A percentile compares a stretch with the other conserved stretches of the same genome.
Conservation (phyloP, 2,113 vertebrate genomes). For the Myotis brandtii region DNA sequence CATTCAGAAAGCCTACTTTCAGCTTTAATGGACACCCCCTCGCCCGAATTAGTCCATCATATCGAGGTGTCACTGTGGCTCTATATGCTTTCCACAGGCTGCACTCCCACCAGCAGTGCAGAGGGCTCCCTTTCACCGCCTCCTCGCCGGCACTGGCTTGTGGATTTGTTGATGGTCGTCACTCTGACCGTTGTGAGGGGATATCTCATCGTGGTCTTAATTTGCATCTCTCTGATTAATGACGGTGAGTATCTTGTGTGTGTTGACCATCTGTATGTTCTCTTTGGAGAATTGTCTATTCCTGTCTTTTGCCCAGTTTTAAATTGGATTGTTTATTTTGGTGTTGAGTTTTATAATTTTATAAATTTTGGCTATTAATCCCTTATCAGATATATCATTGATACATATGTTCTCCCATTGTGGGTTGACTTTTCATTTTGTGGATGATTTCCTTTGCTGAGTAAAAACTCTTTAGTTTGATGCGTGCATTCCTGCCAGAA, state of each 20-base stretch:
- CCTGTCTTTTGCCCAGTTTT: background rate
- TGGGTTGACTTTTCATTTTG: too few relatives aligned
- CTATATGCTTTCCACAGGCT: background rate
- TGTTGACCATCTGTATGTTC: background rate
- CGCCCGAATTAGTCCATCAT: background rate
- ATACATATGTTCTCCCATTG: background rate
- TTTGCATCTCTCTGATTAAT: background rate
- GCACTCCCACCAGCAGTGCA: too few relatives aligned
- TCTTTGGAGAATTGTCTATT: background rate
- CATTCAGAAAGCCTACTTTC: background rate
- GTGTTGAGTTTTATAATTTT: background rate
- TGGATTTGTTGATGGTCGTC: background rate
- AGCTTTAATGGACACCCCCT: background rate
- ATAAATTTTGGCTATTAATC: background rate
- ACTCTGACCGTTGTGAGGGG: background rate
- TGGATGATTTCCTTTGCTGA: background rate
- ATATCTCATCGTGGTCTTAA: background rate
- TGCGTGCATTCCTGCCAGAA: too few relatives aligned
- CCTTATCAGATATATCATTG: background rate
- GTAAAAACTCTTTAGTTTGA: background rate
- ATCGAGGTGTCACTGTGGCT: background rate
- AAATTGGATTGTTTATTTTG: background rate
- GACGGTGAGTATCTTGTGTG: background rate
- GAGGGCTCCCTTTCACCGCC: too few relatives aligned
- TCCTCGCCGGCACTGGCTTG: background rate